Evolutionary conservation across 2,797 vertebrate species (phyloP), one percentile per base, ranked within the genome.

Genomic region (Sciurus carolinensis): DNA sequence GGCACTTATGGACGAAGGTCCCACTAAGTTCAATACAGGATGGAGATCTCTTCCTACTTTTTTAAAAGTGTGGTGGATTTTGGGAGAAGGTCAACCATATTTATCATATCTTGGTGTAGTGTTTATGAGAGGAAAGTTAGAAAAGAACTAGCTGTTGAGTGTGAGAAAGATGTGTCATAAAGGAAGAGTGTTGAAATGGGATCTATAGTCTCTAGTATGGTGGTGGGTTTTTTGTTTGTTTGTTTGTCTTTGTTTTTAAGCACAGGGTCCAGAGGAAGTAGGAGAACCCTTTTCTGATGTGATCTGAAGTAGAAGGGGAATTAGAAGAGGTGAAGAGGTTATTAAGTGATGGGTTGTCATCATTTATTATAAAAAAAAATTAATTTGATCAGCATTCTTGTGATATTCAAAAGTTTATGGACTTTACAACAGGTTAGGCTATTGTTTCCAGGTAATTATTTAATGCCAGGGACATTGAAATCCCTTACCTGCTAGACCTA

Each of bases 121-220:
- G 71, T 95, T 75, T 88, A 15, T 30, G 52, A 92, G 64, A 86
- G 57, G 30, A 86, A 82, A 96, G 71, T 75, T 57, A 66, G 57
- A 62, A 92, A 79, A 88, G 22, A 83, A 28, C 10, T 75, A 62
- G 72, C 47, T 15, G 20, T 10, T 54, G 66, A 83, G 64, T 26
- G 8, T 47, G 39, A 20, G 52, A 42, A 72, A 73, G n/a, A 28
- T 26, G 33, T 39, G 64, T 75, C 50, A 15, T 15, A 30, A 62
- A 36, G 42, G 47, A 90, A 33, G n/a, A 15, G 50, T 50, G 30
- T 44, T 67, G 72, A n/a, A 69, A 71, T 28, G 18, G 13, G 18
- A 26, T 54, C 71, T 30, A 0, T 2, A 14, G 33, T 52, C 20
- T n/a, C 28, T 11, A 44, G 39, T 9, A 33, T 39, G 59, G n/a